Conservation (phyloP, 2,113 vertebrate species). For the Tachuris rubrigastra region DNA sequence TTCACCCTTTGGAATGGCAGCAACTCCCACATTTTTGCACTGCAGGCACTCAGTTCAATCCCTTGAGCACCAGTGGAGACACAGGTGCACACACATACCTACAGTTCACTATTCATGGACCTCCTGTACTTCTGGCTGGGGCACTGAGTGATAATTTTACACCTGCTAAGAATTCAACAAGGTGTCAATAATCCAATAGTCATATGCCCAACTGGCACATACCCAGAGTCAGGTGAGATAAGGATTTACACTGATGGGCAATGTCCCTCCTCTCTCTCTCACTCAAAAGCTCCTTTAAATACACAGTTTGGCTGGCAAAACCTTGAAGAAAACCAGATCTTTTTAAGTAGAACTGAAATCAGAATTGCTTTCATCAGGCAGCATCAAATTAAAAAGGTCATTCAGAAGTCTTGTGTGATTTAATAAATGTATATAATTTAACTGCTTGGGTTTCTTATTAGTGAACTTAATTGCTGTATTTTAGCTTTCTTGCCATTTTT, state of each 20-base stretch:
- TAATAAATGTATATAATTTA: constrained; percentile 32
- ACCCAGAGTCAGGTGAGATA: background rate
- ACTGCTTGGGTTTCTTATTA: constrained; percentile 37
- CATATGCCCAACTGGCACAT: background rate
- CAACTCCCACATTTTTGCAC: background rate
- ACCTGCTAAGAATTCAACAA: background rate
- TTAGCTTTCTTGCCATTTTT: constrained; percentile 32
- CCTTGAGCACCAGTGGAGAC: rapidly evolving
- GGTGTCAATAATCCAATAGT: background rate
- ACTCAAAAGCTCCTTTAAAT: background rate
- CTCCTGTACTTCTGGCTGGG: background rate
- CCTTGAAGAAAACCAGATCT: background rate
- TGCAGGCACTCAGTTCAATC: background rate
- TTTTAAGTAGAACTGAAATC: background rate
- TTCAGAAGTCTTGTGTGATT: constrained; percentile 37
- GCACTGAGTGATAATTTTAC: background rate
- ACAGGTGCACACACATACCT: background rate
- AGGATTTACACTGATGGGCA: background rate
- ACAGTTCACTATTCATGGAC: background rate
- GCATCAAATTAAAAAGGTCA: constrained; percentile 48
- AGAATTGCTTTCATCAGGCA: background rate
- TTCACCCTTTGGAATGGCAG: background rate
- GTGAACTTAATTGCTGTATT: constrained; percentile 11
- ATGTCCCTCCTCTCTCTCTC: background rate
- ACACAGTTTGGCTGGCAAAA: background rate